Evolutionary conservation across 2,113 vertebrate genomes (phyloP), one percentile per base, ranked within the genome.

Genomic region (Shinisaurus crocodilurus): DNA sequence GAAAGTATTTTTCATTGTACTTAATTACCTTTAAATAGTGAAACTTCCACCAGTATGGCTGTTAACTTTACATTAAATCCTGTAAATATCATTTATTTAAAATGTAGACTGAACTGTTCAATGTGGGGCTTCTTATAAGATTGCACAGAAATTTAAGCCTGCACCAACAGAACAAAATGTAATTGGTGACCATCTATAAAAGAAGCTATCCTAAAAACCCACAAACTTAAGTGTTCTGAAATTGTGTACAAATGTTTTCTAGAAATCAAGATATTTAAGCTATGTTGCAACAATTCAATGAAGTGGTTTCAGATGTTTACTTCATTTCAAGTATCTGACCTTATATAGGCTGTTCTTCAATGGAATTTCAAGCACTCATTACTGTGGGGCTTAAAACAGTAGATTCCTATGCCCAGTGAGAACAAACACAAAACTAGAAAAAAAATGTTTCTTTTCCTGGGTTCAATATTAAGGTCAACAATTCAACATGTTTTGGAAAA

Each of bases 341-440:
- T 67, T 27, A 48, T 79, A 85, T 76, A 85, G 27, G 32, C 34
- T 85, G 67, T 72, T 87, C 18, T 43, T 60, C 2, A 65, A 3
- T 43, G 50, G 8, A 8, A 85, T 81, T 69, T 74, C 70, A 93
- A 87, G 23, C 16, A 50, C 4, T 63, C 81, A 16, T 74, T 86
- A 84, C 16, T 63, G 80, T 75, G 1, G 0, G 60, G 69, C 27
- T 74, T 89, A 90, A 27, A 1, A 0, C 34, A 82, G 40, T 0
- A 87, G 0, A 0, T 50, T 75, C 57, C 27, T 82, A 48, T 25
- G 65, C 54, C 15, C 6, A 8, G 1, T 84, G 27, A 57, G 25
- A 90, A 70, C 25, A 90, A 81, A 90, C 80, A 40, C 32, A 90
- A 75, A 90, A 57, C 32, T 6, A n/a, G 69, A n/a, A 45, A 87